phyloP scores from a whole-genome alignment of 35 echinoderm and acorn worm species.

The Diadema setosum region DNA sequence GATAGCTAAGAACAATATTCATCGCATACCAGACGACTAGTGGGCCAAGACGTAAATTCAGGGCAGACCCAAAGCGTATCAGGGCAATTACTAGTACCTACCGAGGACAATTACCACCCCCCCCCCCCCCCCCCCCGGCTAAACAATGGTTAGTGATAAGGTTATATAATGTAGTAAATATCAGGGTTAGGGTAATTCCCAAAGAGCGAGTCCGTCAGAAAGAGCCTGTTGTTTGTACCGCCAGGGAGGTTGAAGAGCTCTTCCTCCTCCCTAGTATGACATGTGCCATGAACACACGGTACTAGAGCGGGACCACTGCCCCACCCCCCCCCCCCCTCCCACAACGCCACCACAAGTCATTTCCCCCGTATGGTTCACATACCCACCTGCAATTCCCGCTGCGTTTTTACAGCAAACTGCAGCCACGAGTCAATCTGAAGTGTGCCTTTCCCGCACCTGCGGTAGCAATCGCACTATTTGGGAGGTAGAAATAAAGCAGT shows the following conservation, averaged over 20 bases:
- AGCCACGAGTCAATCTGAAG: constrained; percentile 75
- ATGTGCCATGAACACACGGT: background rate
- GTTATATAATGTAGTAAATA: no score
- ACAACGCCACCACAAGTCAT: background rate
- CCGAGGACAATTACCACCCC: no score
- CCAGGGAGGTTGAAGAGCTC: background rate
- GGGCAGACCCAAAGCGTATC: no score
- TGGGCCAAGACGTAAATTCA: no score
- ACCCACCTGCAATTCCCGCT: constrained; percentile 86
- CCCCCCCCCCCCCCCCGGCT: no score
- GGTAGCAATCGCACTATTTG: constrained; percentile 41
- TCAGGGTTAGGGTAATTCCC: no score
- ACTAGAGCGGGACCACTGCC: background rate
- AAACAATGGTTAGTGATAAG: no score
- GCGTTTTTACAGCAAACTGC: constrained; percentile 80
- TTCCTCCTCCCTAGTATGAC: background rate
- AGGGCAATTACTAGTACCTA: no score
- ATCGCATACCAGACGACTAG: no score
- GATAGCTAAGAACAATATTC: no score
- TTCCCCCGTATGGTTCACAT: no score
- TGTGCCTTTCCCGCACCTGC: constrained; percentile 51
- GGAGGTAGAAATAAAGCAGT: background rate
- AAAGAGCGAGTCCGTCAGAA: no score
- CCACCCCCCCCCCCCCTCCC: background rate
- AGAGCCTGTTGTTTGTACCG: background rate